Evolutionary conservation across 2,797 vertebrate species (phyloP).

Genomic region (Gallinago nigripennis): DNA sequence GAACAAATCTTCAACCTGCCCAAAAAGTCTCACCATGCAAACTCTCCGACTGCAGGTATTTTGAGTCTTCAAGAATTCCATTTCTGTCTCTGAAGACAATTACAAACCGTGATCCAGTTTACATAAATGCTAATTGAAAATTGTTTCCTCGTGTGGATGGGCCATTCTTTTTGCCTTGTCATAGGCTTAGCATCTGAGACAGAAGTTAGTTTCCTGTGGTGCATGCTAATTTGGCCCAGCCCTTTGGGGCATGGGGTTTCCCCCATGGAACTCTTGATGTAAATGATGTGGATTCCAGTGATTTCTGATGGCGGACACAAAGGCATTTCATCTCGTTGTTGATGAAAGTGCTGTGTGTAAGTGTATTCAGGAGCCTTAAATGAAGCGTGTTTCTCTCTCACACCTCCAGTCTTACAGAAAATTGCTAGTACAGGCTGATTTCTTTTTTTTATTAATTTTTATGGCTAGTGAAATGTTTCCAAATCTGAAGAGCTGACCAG

Average conservation of each 20-base stretch:
- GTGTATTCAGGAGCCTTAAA: background rate
- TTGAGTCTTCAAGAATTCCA: background rate
- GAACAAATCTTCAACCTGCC: slow-evolving; percentile 99
- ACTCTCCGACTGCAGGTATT: slow-evolving; percentile 96
- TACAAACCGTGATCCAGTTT: background rate
- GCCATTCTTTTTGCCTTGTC: background rate
- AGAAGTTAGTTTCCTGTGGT: background rate
- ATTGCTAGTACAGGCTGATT: background rate
- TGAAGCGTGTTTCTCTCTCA: background rate
- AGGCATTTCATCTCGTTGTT: background rate
- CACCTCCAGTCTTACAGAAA: background rate
- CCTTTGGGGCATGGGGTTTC: background rate
- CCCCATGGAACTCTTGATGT: background rate
- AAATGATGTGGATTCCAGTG: background rate
- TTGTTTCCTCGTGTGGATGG: accelerated
- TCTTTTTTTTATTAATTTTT: background rate
- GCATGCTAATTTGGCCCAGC: background rate
- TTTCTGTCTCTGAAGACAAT: background rate
- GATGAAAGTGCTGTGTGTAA: background rate
- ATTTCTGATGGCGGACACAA: background rate
- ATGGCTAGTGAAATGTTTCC: background rate
- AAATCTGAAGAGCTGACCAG: background rate
- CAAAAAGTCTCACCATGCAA: slow-evolving; percentile 96
- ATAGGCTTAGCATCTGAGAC: background rate
- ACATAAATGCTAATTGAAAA: background rate